Evolutionary conservation across 2,888 invertebrate species (phyloP).

Genomic region (Cephus pygmeus): DNA sequence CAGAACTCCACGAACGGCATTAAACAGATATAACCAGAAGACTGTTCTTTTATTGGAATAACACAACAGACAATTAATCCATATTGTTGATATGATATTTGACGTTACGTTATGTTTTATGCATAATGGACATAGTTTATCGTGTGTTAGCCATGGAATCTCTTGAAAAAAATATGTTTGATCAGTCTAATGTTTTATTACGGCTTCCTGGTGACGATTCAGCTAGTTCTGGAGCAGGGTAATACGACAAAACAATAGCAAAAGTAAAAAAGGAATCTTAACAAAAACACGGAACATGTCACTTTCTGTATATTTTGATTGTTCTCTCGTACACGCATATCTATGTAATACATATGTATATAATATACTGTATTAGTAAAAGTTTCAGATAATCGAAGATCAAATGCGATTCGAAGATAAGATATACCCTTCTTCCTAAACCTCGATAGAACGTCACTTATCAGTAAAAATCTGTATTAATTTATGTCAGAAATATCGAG

Average conservation of each 20-base stretch:
- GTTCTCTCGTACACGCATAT: not conserved
- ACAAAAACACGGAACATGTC: not conserved
- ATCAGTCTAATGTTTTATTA: not conserved
- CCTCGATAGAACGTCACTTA: not conserved
- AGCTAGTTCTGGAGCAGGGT: not conserved
- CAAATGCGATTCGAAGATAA: not conserved
- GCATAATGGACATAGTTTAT: not conserved
- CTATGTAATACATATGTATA: not conserved
- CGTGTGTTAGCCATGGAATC: not conserved
- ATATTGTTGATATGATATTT: not conserved
- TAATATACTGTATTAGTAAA: not conserved
- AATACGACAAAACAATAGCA: not conserved
- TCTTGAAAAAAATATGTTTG: not conserved
- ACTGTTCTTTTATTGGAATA: not conserved
- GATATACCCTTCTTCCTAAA: not conserved
- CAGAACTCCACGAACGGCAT: slow-evolving; percentile 5
- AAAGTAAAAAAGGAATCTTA: not conserved
- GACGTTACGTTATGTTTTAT: not conserved
- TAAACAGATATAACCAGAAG: slow-evolving; percentile 12
- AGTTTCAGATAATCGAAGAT: not conserved
- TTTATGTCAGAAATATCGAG: not conserved
- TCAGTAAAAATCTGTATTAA: not conserved
- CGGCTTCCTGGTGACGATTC: not conserved
- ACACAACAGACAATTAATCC: not conserved
- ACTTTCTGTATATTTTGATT: not conserved